Conservation (phyloP, 2,797 vertebrate genomes). For the Pteropus rufus region DNA sequence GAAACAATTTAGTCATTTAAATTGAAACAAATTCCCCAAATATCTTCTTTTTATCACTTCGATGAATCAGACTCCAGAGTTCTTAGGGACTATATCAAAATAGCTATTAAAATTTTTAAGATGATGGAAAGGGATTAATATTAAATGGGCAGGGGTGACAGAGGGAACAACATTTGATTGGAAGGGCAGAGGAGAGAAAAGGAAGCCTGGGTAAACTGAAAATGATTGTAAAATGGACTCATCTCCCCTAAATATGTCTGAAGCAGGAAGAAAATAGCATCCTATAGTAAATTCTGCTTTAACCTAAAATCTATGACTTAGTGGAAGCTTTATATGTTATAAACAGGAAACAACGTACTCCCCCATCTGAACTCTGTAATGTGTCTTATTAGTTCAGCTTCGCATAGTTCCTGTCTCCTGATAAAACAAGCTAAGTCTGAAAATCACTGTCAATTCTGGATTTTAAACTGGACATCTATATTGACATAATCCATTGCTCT, state of each 20-base stretch:
- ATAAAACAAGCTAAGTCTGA: neutral
- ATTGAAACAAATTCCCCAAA: conserved; percentile 49
- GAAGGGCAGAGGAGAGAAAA: neutral
- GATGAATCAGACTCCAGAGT: conserved; percentile 53
- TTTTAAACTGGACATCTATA: neutral
- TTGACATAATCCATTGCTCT: neutral
- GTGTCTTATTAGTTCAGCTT: neutral
- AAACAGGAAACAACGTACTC: neutral
- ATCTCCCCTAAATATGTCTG: neutral
- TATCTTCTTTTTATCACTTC: conserved; percentile 53
- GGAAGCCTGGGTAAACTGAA: neutral
- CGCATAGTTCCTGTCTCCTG: neutral
- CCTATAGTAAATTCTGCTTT: neutral
- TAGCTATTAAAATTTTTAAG: conserved; percentile 42
- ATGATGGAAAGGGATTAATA: neutral
- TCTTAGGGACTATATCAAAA: conserved; percentile 41
- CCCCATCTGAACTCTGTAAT: neutral
- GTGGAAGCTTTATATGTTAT: neutral
- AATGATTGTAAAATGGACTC: neutral
- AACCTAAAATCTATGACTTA: neutral
- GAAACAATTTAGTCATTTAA: conserved; percentile 47
- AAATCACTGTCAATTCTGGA: neutral
- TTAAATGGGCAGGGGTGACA: neutral
- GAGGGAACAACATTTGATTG: neutral
- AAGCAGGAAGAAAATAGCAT: neutral